Evolutionary conservation across 2,888 invertebrate genomes (phyloP).

Genomic region (Ennomos quercinarius): DNA sequence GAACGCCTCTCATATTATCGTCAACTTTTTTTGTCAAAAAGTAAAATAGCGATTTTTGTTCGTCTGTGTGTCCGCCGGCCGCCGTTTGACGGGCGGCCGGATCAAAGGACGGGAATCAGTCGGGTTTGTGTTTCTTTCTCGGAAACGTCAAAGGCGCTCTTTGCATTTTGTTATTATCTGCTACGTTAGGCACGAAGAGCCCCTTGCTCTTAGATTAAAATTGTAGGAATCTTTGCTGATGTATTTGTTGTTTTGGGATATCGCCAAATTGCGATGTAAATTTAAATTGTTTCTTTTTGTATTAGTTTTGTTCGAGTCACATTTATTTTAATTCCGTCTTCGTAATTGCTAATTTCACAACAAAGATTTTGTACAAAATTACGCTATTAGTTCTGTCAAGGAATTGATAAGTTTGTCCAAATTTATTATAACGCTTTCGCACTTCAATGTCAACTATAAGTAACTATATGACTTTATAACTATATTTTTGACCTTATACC

Average conservation of each 20-base stretch:
- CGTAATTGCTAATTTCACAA: too few relatives aligned
- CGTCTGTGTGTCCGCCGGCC: conserved; percentile 28
- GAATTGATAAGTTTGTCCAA: too few relatives aligned
- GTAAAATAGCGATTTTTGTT: conserved; percentile 33
- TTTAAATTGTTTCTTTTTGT: conserved; percentile 1
- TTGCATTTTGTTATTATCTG: conserved; percentile 27
- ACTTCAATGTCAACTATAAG: too few relatives aligned
- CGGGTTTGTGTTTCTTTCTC: conserved; percentile 19
- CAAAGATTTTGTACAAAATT: too few relatives aligned
- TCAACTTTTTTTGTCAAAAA: conserved; percentile 40
- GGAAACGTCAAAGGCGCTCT: conserved; percentile 20
- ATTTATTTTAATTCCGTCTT: background rate
- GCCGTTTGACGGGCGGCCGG: conserved; percentile 10
- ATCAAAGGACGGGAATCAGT: conserved; percentile 23
- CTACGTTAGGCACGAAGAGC: conserved; percentile 16
- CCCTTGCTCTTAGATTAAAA: conserved; percentile 20
- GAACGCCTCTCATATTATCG: conserved; percentile 41
- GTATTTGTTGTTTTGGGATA: background rate
- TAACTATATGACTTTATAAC: too few relatives aligned
- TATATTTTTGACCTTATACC: too few relatives aligned
- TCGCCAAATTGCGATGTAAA: too few relatives aligned
- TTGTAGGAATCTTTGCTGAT: conserved; percentile 11
- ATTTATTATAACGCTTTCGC: too few relatives aligned
- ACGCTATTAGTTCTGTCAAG: too few relatives aligned
- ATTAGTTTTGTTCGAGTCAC: background rate